These are phyloP conservation scores for Plagodis dolabraria DNA, from an alignment of 2,888 invertebrate genomes.

Conservation along the genomic window DNA sequence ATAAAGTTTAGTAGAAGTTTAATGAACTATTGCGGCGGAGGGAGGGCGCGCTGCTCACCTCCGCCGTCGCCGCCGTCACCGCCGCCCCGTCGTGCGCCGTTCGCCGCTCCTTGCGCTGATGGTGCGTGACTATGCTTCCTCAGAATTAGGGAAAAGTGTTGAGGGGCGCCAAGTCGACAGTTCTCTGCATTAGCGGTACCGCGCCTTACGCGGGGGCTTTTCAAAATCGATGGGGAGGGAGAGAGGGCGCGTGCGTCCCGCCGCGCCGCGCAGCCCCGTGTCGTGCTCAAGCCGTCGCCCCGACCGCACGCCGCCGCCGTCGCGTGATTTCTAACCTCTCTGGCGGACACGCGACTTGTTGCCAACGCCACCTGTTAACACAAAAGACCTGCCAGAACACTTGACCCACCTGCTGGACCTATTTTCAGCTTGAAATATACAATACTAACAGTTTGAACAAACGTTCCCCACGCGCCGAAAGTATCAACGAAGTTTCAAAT, in stretches of 20 bases:
- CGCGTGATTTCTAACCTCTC: conserved; percentile 52
- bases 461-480: conserved; percentile 6
- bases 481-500: conserved; percentile 19
- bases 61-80: neutral
- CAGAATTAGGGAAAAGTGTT: conserved; percentile 62
- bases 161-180: conserved; percentile 55
- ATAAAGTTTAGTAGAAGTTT: conserved; percentile 5
- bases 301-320: conserved; percentile 67
- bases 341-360: conserved; percentile 69
- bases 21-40: conserved; percentile 10
- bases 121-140: conserved; percentile 43
- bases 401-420: conserved; percentile 28
- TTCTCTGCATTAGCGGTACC: conserved; percentile 77
- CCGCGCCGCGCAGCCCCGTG: conserved; percentile 54
- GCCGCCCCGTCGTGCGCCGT: neutral
- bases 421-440: neutral
- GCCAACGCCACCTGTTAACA: conserved; percentile 78
- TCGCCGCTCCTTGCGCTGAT: neutral
- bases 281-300: conserved; percentile 62
- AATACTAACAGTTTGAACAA: neutral
- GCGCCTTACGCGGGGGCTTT: conserved; percentile 66
- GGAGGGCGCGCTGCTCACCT: neutral
- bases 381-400: conserved; percentile 71
- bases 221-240: conserved; percentile 73
- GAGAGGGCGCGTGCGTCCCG: conserved; percentile 62